Evolutionary conservation across 2,888 invertebrate genomes (phyloP).

Genomic region (Resseliella maxima): DNA sequence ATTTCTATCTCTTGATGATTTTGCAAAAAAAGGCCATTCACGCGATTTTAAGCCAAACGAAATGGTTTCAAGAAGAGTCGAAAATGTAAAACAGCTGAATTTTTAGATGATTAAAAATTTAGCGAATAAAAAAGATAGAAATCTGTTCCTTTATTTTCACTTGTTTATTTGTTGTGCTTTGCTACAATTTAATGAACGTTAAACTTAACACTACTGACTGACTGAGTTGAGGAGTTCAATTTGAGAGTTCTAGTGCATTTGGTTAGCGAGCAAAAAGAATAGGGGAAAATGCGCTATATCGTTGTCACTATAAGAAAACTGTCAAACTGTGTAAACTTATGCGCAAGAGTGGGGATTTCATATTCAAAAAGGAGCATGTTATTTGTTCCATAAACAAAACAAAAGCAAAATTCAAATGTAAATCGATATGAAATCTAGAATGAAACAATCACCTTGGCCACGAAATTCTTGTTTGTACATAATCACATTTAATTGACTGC

Average conservation of each 20-base stretch:
- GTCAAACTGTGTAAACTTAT: neutral
- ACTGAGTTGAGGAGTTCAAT: conserved; percentile 4
- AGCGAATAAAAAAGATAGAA: too few relatives aligned
- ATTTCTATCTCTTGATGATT: neutral
- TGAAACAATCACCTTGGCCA: conserved; percentile 46
- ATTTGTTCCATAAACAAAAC: neutral
- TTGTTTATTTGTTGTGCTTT: conserved; percentile 9
- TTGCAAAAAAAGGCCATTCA: neutral
- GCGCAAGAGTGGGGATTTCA: conserved; percentile 26
- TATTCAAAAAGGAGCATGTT: neutral
- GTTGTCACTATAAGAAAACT: neutral
- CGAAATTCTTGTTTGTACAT: neutral
- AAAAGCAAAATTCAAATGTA: neutral
- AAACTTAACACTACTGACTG: conserved; percentile 50
- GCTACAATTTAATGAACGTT: conserved; percentile 41
- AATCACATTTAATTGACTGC: neutral
- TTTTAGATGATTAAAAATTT: neutral
- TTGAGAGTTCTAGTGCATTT: conserved; percentile 4
- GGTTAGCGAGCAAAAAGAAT: neutral
- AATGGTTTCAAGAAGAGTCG: neutral
- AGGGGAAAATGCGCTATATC: neutral
- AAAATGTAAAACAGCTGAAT: conserved; percentile 18
- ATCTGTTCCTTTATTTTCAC: neutral
- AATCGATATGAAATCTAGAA: conserved; percentile 23
- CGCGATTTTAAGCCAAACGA: neutral